phyloP scores from a whole-genome alignment of 2,797 vertebrate species.

The Sphenopsis melanotis region DNA sequence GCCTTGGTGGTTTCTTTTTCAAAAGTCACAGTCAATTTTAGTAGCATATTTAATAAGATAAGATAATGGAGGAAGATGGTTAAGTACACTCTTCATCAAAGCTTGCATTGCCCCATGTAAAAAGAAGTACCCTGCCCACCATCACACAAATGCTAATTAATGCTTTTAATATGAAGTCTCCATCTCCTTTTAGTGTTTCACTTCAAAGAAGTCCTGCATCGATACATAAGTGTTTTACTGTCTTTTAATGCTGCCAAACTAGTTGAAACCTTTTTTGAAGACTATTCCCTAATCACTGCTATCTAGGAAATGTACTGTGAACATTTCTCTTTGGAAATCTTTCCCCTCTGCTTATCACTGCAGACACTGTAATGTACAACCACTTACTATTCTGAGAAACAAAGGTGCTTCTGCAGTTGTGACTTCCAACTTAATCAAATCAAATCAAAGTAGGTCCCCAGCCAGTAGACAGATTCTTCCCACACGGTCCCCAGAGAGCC shows the following conservation, averaged over 20 bases:
- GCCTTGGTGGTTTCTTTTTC: background rate
- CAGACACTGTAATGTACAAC: background rate
- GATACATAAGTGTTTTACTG: background rate
- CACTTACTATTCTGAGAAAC: conserved; percentile 2
- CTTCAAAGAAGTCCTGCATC: conserved; percentile 14
- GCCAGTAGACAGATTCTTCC: background rate
- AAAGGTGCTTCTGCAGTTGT: conserved; percentile 12
- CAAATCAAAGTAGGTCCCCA: background rate
- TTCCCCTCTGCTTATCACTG: background rate
- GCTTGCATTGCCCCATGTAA: background rate
- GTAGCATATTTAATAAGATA: background rate
- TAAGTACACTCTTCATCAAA: conserved; percentile 22
- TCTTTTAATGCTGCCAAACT: background rate
- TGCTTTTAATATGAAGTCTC: conserved; percentile 3
- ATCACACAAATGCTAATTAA: conserved; percentile 8
- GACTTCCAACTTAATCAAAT: conserved; percentile 15
- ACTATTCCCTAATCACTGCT: conserved; percentile 8
- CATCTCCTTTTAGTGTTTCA: background rate
- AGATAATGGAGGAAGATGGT: conserved; percentile 16
- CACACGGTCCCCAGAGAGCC: background rate
- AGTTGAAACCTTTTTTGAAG: conserved; percentile 12
- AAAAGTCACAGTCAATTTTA: conserved; percentile 30
- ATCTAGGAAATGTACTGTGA: background rate
- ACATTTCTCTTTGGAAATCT: background rate
- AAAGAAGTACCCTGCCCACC: background rate